Conservation (phyloP, 2,888 invertebrate genomes). For the Tenthredo amoena region DNA sequence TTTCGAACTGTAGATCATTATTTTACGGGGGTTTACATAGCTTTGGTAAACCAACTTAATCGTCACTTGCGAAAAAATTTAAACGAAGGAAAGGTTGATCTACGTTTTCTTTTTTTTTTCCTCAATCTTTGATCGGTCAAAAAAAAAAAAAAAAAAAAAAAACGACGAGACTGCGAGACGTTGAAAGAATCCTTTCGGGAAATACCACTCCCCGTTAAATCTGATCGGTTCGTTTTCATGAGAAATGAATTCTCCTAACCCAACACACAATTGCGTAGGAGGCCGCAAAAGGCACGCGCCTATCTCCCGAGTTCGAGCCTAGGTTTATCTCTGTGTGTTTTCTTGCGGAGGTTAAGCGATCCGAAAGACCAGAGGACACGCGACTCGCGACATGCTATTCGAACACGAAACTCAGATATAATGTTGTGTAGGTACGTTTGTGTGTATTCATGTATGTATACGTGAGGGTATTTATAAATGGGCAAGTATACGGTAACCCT, state of each 20-base stretch:
- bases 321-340: conserved; percentile 45
- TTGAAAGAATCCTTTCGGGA: not conserved
- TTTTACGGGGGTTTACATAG: not conserved
- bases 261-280: not conserved
- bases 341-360: conserved; percentile 16
- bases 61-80: not conserved
- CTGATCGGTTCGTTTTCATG: not conserved
- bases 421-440: not conserved
- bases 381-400: conserved; percentile 41
- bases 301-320: not conserved
- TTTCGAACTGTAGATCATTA: conserved; percentile 22
- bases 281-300: conserved; percentile 16
- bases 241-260: not conserved
- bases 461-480: not conserved
- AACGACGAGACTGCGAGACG: not conserved
- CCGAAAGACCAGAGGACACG: conserved; percentile 21
- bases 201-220: not conserved
- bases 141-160: no score
- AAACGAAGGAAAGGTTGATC: not conserved
- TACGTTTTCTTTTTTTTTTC: not conserved
- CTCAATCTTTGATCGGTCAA: not conserved
- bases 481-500: conserved; percentile 28
- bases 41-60: not conserved
- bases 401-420: conserved; percentile 13
- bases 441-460: not conserved